phyloP scores from a whole-genome alignment of 2,797 vertebrate genomes.

The Myotis myotis region DNA sequence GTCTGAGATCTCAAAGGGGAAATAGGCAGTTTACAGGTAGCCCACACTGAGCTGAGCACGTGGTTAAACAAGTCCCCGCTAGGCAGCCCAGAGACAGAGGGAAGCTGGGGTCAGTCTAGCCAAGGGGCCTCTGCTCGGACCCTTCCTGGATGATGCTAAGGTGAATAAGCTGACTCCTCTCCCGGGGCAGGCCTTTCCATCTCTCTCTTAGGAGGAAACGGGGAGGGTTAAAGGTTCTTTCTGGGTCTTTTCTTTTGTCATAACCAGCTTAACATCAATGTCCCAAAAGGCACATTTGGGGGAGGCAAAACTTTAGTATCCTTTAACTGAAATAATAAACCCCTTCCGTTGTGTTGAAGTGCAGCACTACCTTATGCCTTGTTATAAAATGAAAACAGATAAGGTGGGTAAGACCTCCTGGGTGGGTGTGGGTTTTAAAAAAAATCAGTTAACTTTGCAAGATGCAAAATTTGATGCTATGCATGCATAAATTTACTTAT shows the following conservation, averaged over 20 bases:
- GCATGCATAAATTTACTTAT: slow-evolving; percentile 55
- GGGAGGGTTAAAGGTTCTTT: neutral
- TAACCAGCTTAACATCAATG: neutral
- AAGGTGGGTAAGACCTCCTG: neutral
- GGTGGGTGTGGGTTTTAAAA: neutral
- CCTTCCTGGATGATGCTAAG: neutral
- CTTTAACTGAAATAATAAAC: slow-evolving; percentile 10
- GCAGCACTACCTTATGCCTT: neutral
- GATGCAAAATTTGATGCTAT: slow-evolving; percentile 26
- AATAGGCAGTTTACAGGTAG: neutral
- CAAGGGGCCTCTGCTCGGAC: neutral
- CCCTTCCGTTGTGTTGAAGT: neutral
- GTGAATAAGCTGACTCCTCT: neutral
- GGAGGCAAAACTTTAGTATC: neutral
- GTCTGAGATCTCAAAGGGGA: neutral
- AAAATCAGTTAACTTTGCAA: slow-evolving; percentile 54
- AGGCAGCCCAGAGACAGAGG: neutral
- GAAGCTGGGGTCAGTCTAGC: neutral
- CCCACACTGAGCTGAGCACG: neutral
- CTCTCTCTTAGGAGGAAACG: neutral
- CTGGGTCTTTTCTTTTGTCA: neutral
- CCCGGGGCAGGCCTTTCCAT: neutral
- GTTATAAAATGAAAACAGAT: neutral
- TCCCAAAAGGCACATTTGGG: neutral
- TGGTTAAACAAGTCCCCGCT: neutral